These are phyloP conservation scores for Ips nitidus DNA, from an alignment of 1,140 invertebrate genomes.

Conservation along the genomic window DNA sequence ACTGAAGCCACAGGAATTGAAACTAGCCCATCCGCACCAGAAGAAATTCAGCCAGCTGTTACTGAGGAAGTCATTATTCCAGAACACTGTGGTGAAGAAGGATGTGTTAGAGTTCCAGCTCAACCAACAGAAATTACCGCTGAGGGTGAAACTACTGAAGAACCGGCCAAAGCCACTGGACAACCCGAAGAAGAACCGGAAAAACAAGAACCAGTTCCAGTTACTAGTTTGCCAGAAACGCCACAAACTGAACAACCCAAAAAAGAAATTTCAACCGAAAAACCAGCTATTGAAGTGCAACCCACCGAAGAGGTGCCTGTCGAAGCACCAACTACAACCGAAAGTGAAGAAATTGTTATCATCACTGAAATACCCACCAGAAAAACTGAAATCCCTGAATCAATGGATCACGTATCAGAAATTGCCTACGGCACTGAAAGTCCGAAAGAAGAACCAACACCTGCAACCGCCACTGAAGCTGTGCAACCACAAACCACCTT, in stretches of 20 bases:
- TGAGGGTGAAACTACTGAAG: conserved; percentile 12
- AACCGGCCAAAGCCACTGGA: conserved; percentile 13
- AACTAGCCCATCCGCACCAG: not conserved
- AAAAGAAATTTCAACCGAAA: conserved; percentile 16
- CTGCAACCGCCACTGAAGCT: not conserved
- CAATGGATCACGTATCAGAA: conserved; percentile 38
- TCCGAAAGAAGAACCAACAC: conserved; percentile 1
- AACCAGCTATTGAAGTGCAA: not conserved
- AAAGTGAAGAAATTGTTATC: conserved; percentile 39
- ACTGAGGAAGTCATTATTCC: conserved; percentile 25
- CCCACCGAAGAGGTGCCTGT: not conserved
- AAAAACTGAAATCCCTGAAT: conserved; percentile 40
- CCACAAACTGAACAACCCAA: not conserved
- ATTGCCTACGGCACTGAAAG: conserved; percentile 17
- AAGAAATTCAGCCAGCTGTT: conserved; percentile 31
- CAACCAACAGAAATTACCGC: conserved; percentile 36
- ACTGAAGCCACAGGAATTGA: conserved; percentile 3
- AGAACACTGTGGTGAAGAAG: conserved; percentile 18
- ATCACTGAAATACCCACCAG: conserved; percentile 36
- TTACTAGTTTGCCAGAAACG: not conserved
- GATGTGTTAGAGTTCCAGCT: conserved; percentile 5
- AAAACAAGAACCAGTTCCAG: conserved; percentile 12
- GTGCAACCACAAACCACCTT: conserved; percentile 6
- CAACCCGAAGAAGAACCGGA: conserved; percentile 7
- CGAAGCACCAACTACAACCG: conserved; percentile 27